Evolutionary conservation across 1,140 invertebrate species (phyloP).

Genomic region (Camponotus pennsylvanicus): DNA sequence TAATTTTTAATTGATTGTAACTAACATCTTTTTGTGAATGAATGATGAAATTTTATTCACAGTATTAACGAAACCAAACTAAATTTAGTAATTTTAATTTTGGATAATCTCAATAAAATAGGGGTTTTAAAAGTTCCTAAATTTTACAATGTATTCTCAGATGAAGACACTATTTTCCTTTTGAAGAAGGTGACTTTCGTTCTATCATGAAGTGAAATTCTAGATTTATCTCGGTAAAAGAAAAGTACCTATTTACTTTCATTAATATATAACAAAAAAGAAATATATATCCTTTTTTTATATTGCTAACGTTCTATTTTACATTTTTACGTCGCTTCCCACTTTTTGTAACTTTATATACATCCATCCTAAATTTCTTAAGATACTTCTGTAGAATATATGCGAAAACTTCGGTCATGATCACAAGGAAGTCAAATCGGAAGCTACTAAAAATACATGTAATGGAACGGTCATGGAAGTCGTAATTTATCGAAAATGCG

Average conservation of each 20-base stretch:
- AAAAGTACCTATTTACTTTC: slow-evolving; percentile 58
- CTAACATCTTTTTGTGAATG: neutral
- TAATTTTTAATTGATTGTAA: neutral
- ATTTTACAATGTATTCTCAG: neutral
- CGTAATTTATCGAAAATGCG: slow-evolving; percentile 43
- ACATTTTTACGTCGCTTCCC: neutral
- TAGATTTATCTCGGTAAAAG: slow-evolving; percentile 32
- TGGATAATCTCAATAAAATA: neutral
- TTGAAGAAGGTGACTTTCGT: neutral
- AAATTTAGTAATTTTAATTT: neutral
- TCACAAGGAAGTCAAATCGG: slow-evolving; percentile 21
- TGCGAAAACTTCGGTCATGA: neutral
- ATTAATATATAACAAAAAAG: neutral
- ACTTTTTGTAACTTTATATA: neutral
- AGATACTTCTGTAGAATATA: neutral
- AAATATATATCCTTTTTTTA: neutral
- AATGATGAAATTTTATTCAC: neutral
- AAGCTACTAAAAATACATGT: slow-evolving; percentile 41
- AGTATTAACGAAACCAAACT: neutral
- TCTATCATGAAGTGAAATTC: slow-evolving; percentile 14
- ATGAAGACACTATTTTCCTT: neutral
- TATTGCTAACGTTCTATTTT: neutral
- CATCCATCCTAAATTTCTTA: neutral
- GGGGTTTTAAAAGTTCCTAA: slow-evolving; percentile 14
- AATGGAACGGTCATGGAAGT: neutral